A percentile compares a stretch with the other conserved stretches of the same genome.
These are phyloP conservation scores for Lamprotornis superbus DNA, from an alignment of 2,113 vertebrate genomes.

Conservation along the genomic window DNA sequence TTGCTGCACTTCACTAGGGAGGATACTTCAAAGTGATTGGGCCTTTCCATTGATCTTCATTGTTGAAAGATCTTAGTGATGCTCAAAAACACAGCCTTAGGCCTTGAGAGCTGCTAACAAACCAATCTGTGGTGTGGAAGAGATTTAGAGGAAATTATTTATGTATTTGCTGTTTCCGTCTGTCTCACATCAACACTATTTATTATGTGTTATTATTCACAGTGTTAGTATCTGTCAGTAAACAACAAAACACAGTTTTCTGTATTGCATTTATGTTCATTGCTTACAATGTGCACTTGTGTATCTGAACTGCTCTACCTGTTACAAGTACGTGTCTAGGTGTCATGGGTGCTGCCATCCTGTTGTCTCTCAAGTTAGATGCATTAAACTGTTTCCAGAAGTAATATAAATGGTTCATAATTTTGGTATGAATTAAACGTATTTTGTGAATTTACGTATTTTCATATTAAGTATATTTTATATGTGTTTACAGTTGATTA, in stretches of 20 bases:
- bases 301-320: neutral
- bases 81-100: neutral
- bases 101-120: neutral
- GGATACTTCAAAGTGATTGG: neutral
- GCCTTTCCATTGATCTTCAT: neutral
- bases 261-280: neutral
- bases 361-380: neutral
- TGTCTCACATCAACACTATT: neutral
- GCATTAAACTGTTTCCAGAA: neutral
- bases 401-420: neutral
- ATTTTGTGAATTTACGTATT: neutral
- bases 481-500: neutral
- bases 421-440: neutral
- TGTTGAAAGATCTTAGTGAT: neutral
- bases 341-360: neutral
- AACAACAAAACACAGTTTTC: neutral
- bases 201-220: neutral
- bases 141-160: neutral
- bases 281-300: neutral
- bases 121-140: neutral
- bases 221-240: neutral
- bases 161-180: neutral
- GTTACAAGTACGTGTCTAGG: neutral
- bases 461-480: neutral
- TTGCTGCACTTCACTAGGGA: neutral